Evolutionary conservation across 1,140 invertebrate species (phyloP).

Genomic region (Eriosoma lanigerum): DNA sequence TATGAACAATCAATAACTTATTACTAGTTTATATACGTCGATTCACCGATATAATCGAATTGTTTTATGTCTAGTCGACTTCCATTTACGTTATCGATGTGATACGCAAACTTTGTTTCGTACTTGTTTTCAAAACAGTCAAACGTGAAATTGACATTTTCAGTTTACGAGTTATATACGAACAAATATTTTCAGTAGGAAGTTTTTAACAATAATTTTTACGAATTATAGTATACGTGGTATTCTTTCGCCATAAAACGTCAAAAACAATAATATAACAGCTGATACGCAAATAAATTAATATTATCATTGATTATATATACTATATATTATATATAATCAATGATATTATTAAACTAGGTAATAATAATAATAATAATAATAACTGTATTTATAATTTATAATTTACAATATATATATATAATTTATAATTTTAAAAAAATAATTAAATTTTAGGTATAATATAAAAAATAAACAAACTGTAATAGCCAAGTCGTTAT

Average conservation of each 20-base stretch:
- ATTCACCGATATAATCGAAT: not conserved
- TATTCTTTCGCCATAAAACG: not conserved
- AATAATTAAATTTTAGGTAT: no score
- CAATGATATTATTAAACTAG: no score
- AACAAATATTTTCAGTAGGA: not conserved
- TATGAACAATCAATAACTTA: not conserved
- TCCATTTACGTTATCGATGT: not conserved
- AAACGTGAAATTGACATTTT: conserved; percentile 26
- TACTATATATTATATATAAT: no score
- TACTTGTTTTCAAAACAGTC: not conserved
- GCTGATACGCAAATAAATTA: no score
- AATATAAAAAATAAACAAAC: no score
- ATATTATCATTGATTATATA: no score
- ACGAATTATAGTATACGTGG: not conserved
- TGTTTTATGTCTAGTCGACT: not conserved
- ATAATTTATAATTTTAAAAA: no score
- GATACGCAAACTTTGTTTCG: not conserved
- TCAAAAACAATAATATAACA: not conserved
- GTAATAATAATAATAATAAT: no score
- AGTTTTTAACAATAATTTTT: no score
- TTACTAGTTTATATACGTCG: not conserved
- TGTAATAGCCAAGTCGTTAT: no score
- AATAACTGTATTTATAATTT: no score
- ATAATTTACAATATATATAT: no score
- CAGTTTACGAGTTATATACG: not conserved